Base-by-base conservation (phyloP, 2,888 invertebrate species). In the Empis livida region DNA sequence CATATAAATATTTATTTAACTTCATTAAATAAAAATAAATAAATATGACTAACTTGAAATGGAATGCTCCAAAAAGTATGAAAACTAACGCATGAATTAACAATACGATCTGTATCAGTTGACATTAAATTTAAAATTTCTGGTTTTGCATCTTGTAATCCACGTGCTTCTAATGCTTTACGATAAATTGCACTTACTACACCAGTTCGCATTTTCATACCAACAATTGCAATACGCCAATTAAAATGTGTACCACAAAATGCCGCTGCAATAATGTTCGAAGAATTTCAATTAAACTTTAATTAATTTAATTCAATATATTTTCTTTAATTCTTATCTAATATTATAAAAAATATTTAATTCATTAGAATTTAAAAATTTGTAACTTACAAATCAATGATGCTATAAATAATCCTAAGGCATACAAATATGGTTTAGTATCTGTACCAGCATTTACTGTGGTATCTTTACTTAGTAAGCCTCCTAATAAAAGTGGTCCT, bases 91-190 rank as follows among this genome's bases (percentile, higher is more conserved):
- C 93, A 94, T 17, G 95, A 89, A 68, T 95, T 95, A 0, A 94
- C 88, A 55, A 97, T 89, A 55, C 96, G 78, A 64, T 96, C 94
- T 0, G 89, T 86, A 65, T 99, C 97, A 0, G 93, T 93, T 30
- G 94, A 95, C 88, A 97, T 93, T 57, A 92, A 88, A 70, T 97
- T 97, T 2, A 95, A 79, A 48, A 97, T 84, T 72, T 96, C 89
- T 0, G 96, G 96, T 38, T 84, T 74, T 13, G 75, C 57, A 37
- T 65, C 62, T 30, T 60, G 58, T 3, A 74, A 58, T 59, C 75
- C 55, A 58, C 67, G 56, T 57, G 75, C 57, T 63, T 73, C 55
- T 64, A 68, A 55, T 55, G 73, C 48, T 68, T 76, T 52, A 10
- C 82, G 75, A 60, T 95, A 91, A 50, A 92, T 76, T 13, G 84